Conservation (phyloP, 2,113 vertebrate species). For the Mobula hypostoma region DNA sequence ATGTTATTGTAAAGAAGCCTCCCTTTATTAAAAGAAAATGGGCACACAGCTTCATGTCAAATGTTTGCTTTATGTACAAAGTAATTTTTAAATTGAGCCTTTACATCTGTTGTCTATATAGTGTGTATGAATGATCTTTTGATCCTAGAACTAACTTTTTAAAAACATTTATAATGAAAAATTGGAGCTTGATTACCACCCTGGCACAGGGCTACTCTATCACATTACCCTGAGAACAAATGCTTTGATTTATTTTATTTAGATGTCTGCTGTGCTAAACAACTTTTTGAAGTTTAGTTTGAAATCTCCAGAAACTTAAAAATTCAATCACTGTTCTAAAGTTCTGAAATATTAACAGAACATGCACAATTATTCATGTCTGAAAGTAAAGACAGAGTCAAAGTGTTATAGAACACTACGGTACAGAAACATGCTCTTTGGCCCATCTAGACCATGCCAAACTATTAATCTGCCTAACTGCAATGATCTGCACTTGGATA, state of each 20-base stretch:
- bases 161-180: constrained; percentile 21
- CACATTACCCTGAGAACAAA: background rate
- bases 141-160: background rate
- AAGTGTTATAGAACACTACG: no score
- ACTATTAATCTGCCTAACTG: no score
- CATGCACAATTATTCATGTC: background rate
- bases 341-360: background rate
- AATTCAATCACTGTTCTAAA: background rate
- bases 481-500: no score
- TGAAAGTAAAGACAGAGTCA: background rate
- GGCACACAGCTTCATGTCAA: background rate
- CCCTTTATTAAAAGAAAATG: constrained; percentile 33
- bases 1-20: constrained; percentile 30
- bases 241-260: constrained; percentile 1
- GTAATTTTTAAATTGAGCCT: constrained; percentile 27
- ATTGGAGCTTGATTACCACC: background rate
- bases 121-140: background rate
- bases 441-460: no score
- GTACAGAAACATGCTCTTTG: no score
- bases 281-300: background rate
- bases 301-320: background rate
- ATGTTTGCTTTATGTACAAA: constrained; percentile 25
- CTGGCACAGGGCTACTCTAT: background rate
- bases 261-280: background rate
- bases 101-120: constrained; percentile 27